Conservation (phyloP, 1,140 invertebrate species). For the Drosophila bocki region DNA sequence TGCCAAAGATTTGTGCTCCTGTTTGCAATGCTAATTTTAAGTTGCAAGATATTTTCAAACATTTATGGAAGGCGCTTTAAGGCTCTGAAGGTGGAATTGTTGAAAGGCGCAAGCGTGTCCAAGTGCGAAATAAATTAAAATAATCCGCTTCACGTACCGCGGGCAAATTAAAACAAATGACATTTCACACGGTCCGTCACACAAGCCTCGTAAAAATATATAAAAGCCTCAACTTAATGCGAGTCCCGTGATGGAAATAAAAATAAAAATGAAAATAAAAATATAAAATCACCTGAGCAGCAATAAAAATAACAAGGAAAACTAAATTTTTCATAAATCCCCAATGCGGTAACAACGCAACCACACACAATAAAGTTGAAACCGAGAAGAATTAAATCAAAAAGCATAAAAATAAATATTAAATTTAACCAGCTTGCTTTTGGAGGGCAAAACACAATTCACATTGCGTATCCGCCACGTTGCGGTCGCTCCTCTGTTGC, state of each 20-base stretch:
- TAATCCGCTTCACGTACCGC: conserved; percentile 45
- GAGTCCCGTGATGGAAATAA: conserved; percentile 47
- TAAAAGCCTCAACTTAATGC: conserved; percentile 33
- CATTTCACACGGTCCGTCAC: conserved; percentile 38
- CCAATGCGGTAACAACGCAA: conserved; percentile 25
- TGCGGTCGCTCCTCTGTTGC: conserved; percentile 10
- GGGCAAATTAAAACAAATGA: conserved; percentile 62
- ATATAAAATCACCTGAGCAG: conserved; percentile 53
- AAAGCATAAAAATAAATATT: conserved; percentile 63
- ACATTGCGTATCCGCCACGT: conserved; percentile 48
- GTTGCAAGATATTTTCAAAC: background rate
- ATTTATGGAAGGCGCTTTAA: conserved; percentile 8
- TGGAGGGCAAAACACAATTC: conserved; percentile 19
- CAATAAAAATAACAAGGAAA: conserved; percentile 59
- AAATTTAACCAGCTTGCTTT: conserved; percentile 47
- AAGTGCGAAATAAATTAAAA: conserved; percentile 59
- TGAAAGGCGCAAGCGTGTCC: conserved; percentile 7
- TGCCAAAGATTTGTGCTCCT: conserved; percentile 24
- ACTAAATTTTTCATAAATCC: conserved; percentile 63
- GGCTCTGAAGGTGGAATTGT: background rate
- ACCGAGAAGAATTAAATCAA: conserved; percentile 43
- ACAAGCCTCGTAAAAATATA: conserved; percentile 24
- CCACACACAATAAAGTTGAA: conserved; percentile 19
- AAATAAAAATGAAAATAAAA: conserved; percentile 41
- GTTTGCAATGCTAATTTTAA: conserved; percentile 36